Conservation (phyloP, 2,888 invertebrate species). For the Amiota minor region DNA sequence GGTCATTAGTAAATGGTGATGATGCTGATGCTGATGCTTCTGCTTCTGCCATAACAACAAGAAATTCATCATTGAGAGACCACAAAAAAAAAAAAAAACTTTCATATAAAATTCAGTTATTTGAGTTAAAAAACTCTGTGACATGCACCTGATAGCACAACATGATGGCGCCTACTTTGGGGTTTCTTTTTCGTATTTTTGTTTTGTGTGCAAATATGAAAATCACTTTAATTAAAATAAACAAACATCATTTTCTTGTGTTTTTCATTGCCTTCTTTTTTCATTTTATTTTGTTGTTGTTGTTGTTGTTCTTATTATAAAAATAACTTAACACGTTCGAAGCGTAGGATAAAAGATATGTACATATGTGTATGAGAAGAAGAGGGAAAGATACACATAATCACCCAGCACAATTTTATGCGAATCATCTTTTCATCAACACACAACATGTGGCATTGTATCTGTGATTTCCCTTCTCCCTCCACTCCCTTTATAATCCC, state of each 20-base stretch:
- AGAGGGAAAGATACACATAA: too few relatives aligned
- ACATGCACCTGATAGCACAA: background rate
- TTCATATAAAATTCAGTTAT: too few relatives aligned
- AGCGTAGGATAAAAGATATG: too few relatives aligned
- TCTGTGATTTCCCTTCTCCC: too few relatives aligned
- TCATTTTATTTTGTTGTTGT: background rate
- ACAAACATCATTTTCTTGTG: background rate
- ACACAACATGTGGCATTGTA: too few relatives aligned
- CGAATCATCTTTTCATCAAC: too few relatives aligned
- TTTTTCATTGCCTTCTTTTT: background rate
- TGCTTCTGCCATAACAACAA: background rate
- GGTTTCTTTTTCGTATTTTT: background rate
- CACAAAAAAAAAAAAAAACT: too few relatives aligned
- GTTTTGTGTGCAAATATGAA: background rate
- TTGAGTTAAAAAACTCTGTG: too few relatives aligned
- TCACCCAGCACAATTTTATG: too few relatives aligned
- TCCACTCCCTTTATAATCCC: too few relatives aligned
- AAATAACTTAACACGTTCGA: background rate
- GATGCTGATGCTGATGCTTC: background rate
- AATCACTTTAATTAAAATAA: constrained; percentile 12
- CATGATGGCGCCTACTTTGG: background rate
- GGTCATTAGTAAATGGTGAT: background rate
- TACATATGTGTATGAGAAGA: too few relatives aligned
- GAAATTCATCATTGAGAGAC: too few relatives aligned
- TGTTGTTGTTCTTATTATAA: background rate